Conservation (phyloP, 1,140 invertebrate genomes). For the Luehdorfia chinensis region DNA sequence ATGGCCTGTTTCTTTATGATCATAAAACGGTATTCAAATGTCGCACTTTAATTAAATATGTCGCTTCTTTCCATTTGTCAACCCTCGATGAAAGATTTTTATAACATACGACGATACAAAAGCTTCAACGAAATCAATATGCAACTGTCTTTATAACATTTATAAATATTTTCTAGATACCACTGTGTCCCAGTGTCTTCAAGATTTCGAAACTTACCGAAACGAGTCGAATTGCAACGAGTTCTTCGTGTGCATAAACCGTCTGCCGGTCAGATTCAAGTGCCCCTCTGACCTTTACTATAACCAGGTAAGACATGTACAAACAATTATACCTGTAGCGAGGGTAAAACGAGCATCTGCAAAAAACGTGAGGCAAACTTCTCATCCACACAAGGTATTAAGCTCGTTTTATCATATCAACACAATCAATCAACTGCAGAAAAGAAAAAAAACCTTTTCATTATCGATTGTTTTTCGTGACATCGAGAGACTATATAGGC, state of each 20-base stretch:
- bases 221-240: conserved; percentile 80
- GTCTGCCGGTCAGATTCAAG: conserved; percentile 78
- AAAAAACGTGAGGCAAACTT: conserved; percentile 1
- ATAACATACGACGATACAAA: too few species aligned
- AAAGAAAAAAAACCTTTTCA: too few species aligned
- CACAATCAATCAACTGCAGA: too few species aligned
- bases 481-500: too few species aligned
- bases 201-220: conserved; percentile 78
- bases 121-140: too few species aligned
- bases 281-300: conserved; percentile 81
- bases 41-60: too few species aligned
- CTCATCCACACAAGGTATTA: conserved; percentile 3
- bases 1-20: too few species aligned
- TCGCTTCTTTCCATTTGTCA: too few species aligned
- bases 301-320: conserved; percentile 80
- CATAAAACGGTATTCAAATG: too few species aligned
- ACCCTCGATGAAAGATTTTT: too few species aligned
- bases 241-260: conserved; percentile 80
- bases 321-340: not conserved
- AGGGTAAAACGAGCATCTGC: not conserved
- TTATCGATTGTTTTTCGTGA: too few species aligned
- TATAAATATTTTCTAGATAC: conserved; percentile 26
- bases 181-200: conserved; percentile 48
- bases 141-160: conserved; percentile 1
- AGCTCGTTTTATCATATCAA: conserved; percentile 7